phyloP scores from a whole-genome alignment of 2,888 invertebrate species.

The Entomobrya multifasciata region DNA sequence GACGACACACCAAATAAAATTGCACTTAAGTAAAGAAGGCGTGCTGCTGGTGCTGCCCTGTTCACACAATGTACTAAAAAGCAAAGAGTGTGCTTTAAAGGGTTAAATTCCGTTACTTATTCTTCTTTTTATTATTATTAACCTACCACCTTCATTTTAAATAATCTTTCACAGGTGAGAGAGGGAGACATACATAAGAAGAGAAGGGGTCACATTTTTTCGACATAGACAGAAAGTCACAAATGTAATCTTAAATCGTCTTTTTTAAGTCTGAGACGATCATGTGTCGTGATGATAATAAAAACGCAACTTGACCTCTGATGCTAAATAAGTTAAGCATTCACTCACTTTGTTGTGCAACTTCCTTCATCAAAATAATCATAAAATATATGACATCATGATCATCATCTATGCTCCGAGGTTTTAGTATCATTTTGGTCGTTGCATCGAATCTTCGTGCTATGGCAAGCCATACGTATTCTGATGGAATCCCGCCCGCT shows the following conservation, averaged over 20 bases:
- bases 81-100: no score
- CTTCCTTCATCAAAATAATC: neutral
- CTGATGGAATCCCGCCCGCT: neutral
- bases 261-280: slow-evolving; percentile 1
- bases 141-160: neutral
- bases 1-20: slow-evolving; percentile 18
- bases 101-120: slow-evolving; percentile 17
- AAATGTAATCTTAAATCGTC: neutral
- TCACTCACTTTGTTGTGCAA: slow-evolving; percentile 5
- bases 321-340: slow-evolving; percentile 12
- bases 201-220: slow-evolving; percentile 12
- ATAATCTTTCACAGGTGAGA: no score
- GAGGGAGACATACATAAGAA: no score
- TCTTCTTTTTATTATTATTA: slow-evolving; percentile 19
- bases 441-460: neutral
- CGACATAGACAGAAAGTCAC: slow-evolving; percentile 1
- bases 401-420: neutral
- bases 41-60: no score
- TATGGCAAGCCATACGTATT: no score
- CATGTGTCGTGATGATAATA: no score
- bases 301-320: slow-evolving; percentile 21
- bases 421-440: neutral
- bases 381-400: neutral
- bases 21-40: neutral
- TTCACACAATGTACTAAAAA: no score